These are phyloP conservation scores for Lycia hirtaria DNA, from an alignment of 2,888 invertebrate genomes.

Conservation along the genomic window DNA sequence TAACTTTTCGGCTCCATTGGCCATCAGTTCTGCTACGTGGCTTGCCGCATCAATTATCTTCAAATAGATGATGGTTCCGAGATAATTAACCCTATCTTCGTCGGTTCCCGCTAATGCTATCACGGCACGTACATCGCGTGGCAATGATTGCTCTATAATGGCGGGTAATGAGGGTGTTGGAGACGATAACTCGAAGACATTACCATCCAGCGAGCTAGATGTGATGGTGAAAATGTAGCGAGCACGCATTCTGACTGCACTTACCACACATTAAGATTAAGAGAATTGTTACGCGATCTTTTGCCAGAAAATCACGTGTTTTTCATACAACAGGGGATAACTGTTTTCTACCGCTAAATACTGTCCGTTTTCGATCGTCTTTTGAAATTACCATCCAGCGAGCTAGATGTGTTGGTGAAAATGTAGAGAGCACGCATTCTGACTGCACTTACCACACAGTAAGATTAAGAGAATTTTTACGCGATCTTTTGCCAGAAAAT, in stretches of 20 bases:
- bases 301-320: too few species aligned
- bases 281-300: not conserved
- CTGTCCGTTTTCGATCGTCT: too few species aligned
- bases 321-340: too few species aligned
- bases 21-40: too few species aligned
- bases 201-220: conserved; percentile 7
- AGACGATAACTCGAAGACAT: conserved; percentile 24
- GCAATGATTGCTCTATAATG: conserved; percentile 33
- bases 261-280: not conserved
- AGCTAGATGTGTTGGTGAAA: conserved; percentile 1
- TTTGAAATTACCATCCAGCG: conserved; percentile 13
- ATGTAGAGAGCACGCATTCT: conserved; percentile 11
- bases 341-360: too few species aligned
- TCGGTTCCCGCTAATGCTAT: not conserved
- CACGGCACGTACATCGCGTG: conserved; percentile 35
- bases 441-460: conserved; percentile 5
- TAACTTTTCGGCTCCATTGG: not conserved
- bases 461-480: not conserved
- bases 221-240: conserved; percentile 1
- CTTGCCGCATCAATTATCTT: too few species aligned
- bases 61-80: not conserved
- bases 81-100: conserved; percentile 1
- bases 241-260: conserved; percentile 14
- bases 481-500: too few species aligned
- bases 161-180: conserved; percentile 19